These are phyloP conservation scores for Gymnoscopelus braueri DNA, from an alignment of 2,797 vertebrate genomes.

Conservation along the genomic window DNA sequence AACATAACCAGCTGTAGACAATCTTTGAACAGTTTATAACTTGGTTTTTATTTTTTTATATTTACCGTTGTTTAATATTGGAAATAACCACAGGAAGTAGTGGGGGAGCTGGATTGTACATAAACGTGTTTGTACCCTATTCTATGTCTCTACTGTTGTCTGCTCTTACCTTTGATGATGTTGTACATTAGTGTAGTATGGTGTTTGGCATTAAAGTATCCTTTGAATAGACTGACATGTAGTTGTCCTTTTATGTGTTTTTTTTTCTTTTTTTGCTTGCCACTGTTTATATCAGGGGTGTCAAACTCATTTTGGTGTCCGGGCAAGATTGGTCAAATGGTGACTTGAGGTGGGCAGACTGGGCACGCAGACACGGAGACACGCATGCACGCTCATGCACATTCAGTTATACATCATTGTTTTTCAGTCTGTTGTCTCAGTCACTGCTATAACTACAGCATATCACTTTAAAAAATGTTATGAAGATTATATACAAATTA, in stretches of 20 bases:
- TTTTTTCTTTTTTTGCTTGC: not conserved
- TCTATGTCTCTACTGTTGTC: slow-evolving; percentile 40
- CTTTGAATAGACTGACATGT: slow-evolving; percentile 73
- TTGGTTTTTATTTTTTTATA: slow-evolving; percentile 81
- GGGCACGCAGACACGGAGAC: too few relatives aligned
- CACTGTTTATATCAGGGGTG: too few relatives aligned
- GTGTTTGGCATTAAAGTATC: slow-evolving; percentile 87
- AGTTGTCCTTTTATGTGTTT: slow-evolving; percentile 14
- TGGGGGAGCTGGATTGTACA: slow-evolving; percentile 72
- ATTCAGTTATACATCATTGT: too few relatives aligned
- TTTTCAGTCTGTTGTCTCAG: too few relatives aligned
- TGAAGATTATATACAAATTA: too few relatives aligned
- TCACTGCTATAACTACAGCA: too few relatives aligned
- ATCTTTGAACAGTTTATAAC: slow-evolving; percentile 73
- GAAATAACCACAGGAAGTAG: slow-evolving; percentile 38
- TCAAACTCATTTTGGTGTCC: too few relatives aligned
- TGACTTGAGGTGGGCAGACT: too few relatives aligned
- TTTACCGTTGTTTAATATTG: slow-evolving; percentile 67
- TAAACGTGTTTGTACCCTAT: slow-evolving; percentile 64
- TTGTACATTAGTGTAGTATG: slow-evolving; percentile 84
- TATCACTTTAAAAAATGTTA: too few relatives aligned
- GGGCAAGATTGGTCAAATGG: not conserved
- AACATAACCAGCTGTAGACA: slow-evolving; percentile 73
- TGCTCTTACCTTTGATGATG: slow-evolving; percentile 78
- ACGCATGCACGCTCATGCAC: too few relatives aligned